Evolutionary conservation across 1,140 invertebrate species (phyloP).

Genomic region (Drosophila equinoxialis): DNA sequence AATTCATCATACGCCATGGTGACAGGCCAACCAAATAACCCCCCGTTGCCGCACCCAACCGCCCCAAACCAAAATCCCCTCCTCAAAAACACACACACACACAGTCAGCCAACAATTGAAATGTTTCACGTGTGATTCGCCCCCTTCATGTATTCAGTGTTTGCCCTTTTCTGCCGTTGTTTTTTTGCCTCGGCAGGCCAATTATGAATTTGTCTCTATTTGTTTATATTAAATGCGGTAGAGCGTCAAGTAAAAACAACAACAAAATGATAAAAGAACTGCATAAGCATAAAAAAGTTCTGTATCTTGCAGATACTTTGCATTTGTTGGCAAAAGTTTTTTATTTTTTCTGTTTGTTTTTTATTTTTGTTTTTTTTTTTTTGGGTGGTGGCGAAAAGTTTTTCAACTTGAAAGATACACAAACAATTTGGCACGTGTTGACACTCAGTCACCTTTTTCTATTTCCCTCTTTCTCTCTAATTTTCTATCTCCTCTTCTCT

Average conservation of each 20-base stretch:
- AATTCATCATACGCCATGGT: conserved; percentile 75
- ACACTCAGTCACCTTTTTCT: conserved; percentile 66
- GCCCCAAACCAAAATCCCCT: no score
- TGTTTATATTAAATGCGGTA: conserved; percentile 70
- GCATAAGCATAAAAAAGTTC: conserved; percentile 61
- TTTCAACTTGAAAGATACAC: conserved; percentile 46
- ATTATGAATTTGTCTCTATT: conserved; percentile 61
- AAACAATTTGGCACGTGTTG: conserved; percentile 74
- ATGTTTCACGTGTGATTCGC: conserved; percentile 18
- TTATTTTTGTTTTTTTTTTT: conserved; percentile 26
- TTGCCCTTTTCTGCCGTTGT: conserved; percentile 17
- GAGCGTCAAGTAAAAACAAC: conserved; percentile 43
- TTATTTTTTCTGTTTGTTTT: conserved; percentile 32
- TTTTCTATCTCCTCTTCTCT: not conserved
- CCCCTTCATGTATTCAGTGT: conserved; percentile 22
- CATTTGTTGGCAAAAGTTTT: conserved; percentile 38
- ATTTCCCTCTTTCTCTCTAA: not conserved
- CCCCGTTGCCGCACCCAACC: conserved; percentile 9
- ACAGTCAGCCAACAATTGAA: conserved; percentile 22
- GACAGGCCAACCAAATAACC: conserved; percentile 40
- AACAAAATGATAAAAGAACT: conserved; percentile 49
- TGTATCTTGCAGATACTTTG: conserved; percentile 70
- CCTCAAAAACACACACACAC: not conserved
- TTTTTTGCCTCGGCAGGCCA: conserved; percentile 19
- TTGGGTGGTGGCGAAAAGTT: conserved; percentile 46